These are phyloP conservation scores for Podilymbus podiceps DNA, from an alignment of 2,113 vertebrate genomes.

Conservation along the genomic window DNA sequence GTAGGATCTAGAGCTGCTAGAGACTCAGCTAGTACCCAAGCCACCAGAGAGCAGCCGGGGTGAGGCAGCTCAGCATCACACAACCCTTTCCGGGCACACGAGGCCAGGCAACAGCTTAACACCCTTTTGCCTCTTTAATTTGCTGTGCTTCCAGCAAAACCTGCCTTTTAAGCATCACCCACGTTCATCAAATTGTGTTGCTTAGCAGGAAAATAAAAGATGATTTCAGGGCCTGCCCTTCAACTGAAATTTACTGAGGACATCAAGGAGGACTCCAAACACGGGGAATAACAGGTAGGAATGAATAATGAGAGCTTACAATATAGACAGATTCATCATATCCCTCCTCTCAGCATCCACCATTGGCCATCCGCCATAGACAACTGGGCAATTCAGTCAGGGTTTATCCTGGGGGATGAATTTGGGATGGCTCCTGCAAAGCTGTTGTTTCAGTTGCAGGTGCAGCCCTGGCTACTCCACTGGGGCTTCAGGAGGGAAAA, in stretches of 20 bases:
- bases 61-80: background rate
- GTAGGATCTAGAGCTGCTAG: background rate
- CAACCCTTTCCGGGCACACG: background rate
- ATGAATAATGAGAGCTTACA: background rate
- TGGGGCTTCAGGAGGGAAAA: background rate
- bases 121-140: background rate
- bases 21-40: background rate
- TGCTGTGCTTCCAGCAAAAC: background rate
- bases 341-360: background rate
- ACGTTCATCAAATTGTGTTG: background rate
- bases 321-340: background rate
- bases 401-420: background rate
- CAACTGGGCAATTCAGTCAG: background rate
- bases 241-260: background rate
- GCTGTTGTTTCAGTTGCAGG: background rate
- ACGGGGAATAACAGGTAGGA: background rate
- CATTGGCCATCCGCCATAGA: background rate
- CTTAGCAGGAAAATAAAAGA: background rate
- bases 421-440: background rate
- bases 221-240: background rate
- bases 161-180: background rate
- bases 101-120: background rate
- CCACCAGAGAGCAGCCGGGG: background rate
- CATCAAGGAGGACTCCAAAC: background rate
- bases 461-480: background rate